These are phyloP conservation scores for Myotis findleyi DNA, from an alignment of 2,797 vertebrate genomes.

Conservation along the genomic window DNA sequence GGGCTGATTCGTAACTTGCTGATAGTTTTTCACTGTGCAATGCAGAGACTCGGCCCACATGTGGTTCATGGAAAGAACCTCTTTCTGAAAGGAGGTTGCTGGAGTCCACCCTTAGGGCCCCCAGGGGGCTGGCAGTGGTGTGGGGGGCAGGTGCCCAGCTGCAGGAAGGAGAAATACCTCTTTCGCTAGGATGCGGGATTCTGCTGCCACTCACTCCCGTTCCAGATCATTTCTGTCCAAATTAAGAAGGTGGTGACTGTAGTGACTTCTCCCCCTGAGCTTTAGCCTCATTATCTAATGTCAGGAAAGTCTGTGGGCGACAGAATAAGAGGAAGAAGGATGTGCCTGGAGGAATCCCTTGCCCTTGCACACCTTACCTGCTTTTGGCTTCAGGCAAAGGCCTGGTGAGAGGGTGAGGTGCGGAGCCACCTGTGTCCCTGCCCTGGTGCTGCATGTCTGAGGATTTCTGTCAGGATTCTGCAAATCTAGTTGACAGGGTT, in stretches of 20 bases:
- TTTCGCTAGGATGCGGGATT: neutral
- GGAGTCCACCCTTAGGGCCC: neutral
- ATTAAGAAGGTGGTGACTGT: neutral
- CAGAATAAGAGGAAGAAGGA: neutral
- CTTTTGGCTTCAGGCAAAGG: neutral
- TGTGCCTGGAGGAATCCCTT: neutral
- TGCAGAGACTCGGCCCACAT: neutral
- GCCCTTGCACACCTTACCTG: neutral
- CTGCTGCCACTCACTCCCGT: neutral
- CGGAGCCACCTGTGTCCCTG: accelerated
- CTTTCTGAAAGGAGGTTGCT: neutral
- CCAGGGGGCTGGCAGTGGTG: neutral
- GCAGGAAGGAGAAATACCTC: neutral
- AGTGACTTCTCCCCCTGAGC: neutral
- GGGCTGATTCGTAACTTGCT: neutral
- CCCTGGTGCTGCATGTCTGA: neutral
- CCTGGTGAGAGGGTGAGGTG: neutral
- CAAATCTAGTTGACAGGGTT: conserved; percentile 1
- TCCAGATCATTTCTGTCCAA: conserved; percentile 33
- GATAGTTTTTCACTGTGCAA: neutral
- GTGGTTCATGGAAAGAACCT: neutral
- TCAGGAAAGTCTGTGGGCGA: neutral
- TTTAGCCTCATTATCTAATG: neutral
- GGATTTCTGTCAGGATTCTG: conserved; percentile 14
- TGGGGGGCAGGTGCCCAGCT: neutral